These are phyloP conservation scores for Sus cebifrons DNA, from an alignment of 2,797 vertebrate species.

Conservation along the genomic window DNA sequence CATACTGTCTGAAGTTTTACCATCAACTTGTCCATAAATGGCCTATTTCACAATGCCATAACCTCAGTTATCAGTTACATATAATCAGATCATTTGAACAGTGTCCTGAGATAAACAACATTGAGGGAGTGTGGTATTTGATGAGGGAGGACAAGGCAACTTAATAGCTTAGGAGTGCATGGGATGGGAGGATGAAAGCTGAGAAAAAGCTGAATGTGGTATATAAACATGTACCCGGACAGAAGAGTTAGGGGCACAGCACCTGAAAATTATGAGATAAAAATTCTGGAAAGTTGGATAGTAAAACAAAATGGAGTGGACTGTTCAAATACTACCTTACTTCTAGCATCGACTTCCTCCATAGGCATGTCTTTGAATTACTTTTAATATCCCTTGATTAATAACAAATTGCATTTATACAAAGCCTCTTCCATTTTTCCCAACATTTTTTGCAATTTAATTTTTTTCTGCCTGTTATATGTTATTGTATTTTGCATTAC, in stretches of 20 bases:
- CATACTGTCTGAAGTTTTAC: constrained; percentile 37
- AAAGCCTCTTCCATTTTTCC: background rate
- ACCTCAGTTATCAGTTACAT: background rate
- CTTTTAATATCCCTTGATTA: background rate
- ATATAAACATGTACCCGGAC: background rate
- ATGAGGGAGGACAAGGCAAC: background rate
- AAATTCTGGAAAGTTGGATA: background rate
- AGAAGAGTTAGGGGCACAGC: background rate
- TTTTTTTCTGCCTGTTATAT: constrained; percentile 13
- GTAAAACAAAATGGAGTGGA: background rate
- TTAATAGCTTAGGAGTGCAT: background rate
- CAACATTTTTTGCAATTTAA: background rate
- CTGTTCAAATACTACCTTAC: background rate
- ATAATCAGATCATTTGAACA: background rate
- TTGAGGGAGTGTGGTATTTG: background rate
- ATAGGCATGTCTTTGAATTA: background rate
- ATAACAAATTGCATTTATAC: background rate
- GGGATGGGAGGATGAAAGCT: background rate
- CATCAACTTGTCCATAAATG: background rate
- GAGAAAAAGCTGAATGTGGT: background rate
- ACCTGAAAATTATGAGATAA: background rate
- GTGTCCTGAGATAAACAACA: constrained; percentile 20
- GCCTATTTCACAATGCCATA: background rate
- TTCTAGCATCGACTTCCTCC: background rate
- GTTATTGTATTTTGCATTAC: background rate